Base-by-base conservation (phyloP, 2,113 vertebrate species). In the Anarhynchus alexandrinus region DNA sequence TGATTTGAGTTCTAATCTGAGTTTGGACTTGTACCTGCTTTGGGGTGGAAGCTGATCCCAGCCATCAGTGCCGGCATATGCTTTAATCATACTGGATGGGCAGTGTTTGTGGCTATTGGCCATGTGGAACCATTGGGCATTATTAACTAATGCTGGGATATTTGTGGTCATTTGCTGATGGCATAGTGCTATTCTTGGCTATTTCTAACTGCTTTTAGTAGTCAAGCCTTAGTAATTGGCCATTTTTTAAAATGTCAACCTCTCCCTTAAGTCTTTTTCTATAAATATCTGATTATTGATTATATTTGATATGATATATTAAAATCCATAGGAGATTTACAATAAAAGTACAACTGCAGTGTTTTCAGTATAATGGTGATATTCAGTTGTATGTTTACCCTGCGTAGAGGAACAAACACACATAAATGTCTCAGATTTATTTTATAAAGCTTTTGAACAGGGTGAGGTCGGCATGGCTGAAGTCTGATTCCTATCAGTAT, bases 21-120 rank as follows among this genome's bases (percentile, higher is more conserved):
- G 34, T 51, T 64, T 66, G 58, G 72, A 54, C 17, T 36, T 6
- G 3, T 19, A 54, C 4, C 38, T 59, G 29, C 30, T 78, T 55
- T 84, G 52, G 25, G n/a, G 32, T 66, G 61, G 29, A 59, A 84
- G 15, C 15, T 88, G 30, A 42, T 78, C 58, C 38, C 30, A 66
- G 66, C 30, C 17, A 32, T 54, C 9, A 42, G 25, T 54, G 18
- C 30, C 0, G 0, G 27, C 26, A 34, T 61, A 36, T 15, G 5
- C 9, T 79, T 89, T 73, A 49, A 30, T 43, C 3, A 11, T 71
- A 26, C 10, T 55, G 5, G 47, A 19, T 22, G 5, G 32, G 19
- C 8, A 43, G 11, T 4, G 1, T 38, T 62, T 84, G n/a, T 54
- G 26, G 7, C 26, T 77, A 12, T 61, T 30, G 58, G 26, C 10